Percentiles rank a stretch among this genome's conserved stretches.
These are phyloP conservation scores for Drosophila rubida DNA, from an alignment of 2,888 invertebrate species.

Conservation along the genomic window DNA sequence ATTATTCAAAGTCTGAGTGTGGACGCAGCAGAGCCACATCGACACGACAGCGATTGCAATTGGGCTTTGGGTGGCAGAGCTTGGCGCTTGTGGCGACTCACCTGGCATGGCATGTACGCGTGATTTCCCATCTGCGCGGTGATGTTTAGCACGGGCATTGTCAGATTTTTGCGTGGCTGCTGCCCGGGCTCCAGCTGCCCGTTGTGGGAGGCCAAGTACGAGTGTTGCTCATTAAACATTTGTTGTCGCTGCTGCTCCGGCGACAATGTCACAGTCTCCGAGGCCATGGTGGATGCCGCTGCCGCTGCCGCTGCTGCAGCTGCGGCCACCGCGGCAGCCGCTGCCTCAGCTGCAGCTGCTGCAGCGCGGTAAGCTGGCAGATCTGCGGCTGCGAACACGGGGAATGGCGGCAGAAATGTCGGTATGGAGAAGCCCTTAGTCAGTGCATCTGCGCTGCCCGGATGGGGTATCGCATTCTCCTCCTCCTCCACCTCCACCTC, in stretches of 20 bases:
- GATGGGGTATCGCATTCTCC: conserved; percentile 46
- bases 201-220: conserved; percentile 77
- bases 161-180: conserved; percentile 66
- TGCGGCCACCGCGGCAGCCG: conserved; percentile 50
- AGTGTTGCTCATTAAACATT: conserved; percentile 78
- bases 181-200: conserved; percentile 50
- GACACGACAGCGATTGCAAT: neutral
- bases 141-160: conserved; percentile 88
- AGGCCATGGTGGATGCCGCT: conserved; percentile 47
- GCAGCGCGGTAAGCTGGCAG: conserved; percentile 77
- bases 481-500: neutral
- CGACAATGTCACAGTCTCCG: conserved; percentile 62
- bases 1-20: neutral
- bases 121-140: conserved; percentile 96
- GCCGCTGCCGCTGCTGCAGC: conserved; percentile 54
- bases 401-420: conserved; percentile 82
- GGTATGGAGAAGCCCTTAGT: conserved; percentile 83
- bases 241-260: conserved; percentile 74
- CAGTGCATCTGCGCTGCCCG: conserved; percentile 76
- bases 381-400: conserved; percentile 81
- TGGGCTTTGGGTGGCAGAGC: neutral
- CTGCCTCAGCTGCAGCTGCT: conserved; percentile 63
- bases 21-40: no score
- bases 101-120: conserved; percentile 96
- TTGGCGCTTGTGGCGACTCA: conserved; percentile 80